These are phyloP conservation scores for Heterochromis multidens DNA, from an alignment of 2,113 vertebrate species.

Conservation along the genomic window DNA sequence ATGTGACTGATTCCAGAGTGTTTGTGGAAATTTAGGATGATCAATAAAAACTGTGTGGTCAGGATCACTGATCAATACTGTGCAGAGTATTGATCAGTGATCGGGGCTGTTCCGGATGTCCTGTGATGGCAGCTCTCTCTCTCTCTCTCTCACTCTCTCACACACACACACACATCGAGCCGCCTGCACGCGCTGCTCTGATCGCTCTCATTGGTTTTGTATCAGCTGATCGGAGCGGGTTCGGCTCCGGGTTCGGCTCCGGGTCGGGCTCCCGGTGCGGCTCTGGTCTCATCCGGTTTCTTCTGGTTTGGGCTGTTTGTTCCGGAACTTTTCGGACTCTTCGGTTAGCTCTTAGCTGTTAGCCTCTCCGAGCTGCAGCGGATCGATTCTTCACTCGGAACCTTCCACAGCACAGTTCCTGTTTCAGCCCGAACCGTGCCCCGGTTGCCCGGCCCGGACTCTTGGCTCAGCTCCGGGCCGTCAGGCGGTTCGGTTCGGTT, in stretches of 20 bases:
- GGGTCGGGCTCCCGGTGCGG: not conserved
- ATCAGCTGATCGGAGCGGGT: not conserved
- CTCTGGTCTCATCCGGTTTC: not conserved
- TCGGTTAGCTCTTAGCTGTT: slow-evolving; percentile 1
- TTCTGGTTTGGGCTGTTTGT: not conserved
- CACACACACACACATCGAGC: not conserved
- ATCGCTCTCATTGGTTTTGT: not conserved
- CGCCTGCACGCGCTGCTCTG: not conserved
- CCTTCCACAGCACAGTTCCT: not conserved
- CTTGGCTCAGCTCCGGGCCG: not conserved
- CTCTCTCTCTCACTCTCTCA: not conserved
- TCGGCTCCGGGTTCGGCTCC: not conserved
- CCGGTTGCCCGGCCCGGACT: not conserved
- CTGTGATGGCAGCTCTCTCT: slow-evolving; percentile 3
- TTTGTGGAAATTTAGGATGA: not conserved
- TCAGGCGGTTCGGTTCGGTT: not conserved
- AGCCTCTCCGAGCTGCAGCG: not conserved
- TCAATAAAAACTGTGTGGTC: not conserved
- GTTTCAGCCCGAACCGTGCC: not conserved
- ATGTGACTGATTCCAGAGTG: not conserved
- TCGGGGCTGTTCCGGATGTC: not conserved
- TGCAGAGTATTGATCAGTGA: not conserved
- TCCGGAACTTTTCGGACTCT: slow-evolving; percentile 28
- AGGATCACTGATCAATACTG: not conserved
- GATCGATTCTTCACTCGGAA: not conserved